These are phyloP conservation scores for Syrphus vitripennis DNA, from an alignment of 2,888 invertebrate genomes.

Conservation along the genomic window DNA sequence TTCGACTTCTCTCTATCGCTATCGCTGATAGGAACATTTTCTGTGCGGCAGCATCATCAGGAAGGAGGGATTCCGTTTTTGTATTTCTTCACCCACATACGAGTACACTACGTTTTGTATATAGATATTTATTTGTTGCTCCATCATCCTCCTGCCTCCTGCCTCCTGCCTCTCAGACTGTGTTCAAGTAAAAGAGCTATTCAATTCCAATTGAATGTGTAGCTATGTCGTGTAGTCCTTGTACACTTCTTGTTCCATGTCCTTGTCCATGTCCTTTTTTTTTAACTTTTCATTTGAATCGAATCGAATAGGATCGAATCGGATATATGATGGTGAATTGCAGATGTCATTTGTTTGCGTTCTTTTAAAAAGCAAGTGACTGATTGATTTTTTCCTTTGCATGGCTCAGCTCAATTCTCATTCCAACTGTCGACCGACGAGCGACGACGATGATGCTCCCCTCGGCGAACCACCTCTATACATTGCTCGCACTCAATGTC, in stretches of 20 bases:
- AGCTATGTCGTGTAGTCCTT: constrained; percentile 39
- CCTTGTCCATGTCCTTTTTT: constrained; percentile 40
- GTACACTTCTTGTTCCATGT: constrained; percentile 16
- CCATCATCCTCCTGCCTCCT: not conserved
- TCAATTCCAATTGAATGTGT: constrained; percentile 58
- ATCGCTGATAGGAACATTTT: constrained; percentile 3
- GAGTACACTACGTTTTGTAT: not conserved
- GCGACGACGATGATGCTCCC: not conserved
- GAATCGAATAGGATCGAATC: constrained; percentile 14
- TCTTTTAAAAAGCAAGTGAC: constrained; percentile 68
- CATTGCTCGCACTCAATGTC: no score
- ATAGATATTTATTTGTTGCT: not conserved
- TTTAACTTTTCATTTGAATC: constrained; percentile 43
- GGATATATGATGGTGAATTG: constrained; percentile 71
- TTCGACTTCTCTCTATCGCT: not conserved
- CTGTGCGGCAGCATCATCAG: not conserved
- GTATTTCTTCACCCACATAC: not conserved
- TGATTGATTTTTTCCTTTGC: constrained; percentile 66
- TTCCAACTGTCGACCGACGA: not conserved
- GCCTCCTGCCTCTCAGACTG: not conserved
- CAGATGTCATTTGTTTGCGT: constrained; percentile 70
- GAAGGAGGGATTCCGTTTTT: not conserved
- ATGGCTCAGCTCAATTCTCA: constrained; percentile 11
- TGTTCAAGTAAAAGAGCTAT: constrained; percentile 11
- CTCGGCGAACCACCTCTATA: not conserved